These are phyloP conservation scores for Branchellion lobata DNA, from an alignment of 2,888 invertebrate species.

Conservation along the genomic window DNA sequence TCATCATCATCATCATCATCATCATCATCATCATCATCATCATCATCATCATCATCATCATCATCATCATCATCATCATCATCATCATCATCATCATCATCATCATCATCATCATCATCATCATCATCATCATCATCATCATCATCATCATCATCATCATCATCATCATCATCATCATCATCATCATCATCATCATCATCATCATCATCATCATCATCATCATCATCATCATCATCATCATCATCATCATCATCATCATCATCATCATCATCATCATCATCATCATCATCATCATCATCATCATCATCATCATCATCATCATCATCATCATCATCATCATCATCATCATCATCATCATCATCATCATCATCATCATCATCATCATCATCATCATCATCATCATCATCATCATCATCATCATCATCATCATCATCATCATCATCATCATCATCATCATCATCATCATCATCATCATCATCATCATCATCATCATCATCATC, in stretches of 20 bases:
- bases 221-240: constrained; percentile 39
- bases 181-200: constrained; percentile 34
- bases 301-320: constrained; percentile 18
- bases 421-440: constrained; percentile 6
- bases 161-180: constrained; percentile 42
- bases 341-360: constrained; percentile 4
- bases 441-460: constrained; percentile 3
- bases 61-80: constrained; percentile 42
- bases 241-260: constrained; percentile 38
- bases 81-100: constrained; percentile 39
- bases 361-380: constrained; percentile 16
- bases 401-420: constrained; percentile 27
- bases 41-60: constrained; percentile 41
- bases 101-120: constrained; percentile 39
- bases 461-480: constrained; percentile 14
- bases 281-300: constrained; percentile 31
- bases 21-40: constrained; percentile 44
- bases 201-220: constrained; percentile 42
- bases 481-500: not conserved
- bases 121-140: constrained; percentile 40
- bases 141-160: constrained; percentile 41
- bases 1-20: constrained; percentile 43
- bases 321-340: constrained; percentile 27
- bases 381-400: not conserved
- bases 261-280: constrained; percentile 38